Conservation (phyloP, 2,113 vertebrate species). For the Rhinopomastus cyanomelas region DNA sequence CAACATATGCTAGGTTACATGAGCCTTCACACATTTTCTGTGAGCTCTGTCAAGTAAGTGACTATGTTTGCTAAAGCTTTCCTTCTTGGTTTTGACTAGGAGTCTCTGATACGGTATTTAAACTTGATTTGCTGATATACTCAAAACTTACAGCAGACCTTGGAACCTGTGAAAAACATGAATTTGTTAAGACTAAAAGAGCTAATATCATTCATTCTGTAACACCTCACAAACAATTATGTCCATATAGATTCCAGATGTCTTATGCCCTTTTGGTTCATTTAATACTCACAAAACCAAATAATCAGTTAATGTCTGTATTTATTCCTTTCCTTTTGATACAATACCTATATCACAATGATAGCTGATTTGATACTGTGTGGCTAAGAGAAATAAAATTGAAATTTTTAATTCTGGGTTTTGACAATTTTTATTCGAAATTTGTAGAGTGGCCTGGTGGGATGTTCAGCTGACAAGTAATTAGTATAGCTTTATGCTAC, state of each 20-base stretch:
- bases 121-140: background rate
- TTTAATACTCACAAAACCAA: background rate
- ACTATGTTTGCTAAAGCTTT: background rate
- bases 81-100: background rate
- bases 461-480: background rate
- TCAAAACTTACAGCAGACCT: background rate
- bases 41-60: background rate
- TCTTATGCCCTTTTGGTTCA: background rate
- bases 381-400: background rate
- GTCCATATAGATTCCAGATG: background rate
- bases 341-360: background rate
- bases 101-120: background rate
- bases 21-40: background rate
- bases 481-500: background rate
- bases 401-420: background rate
- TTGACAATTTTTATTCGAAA: background rate
- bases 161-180: background rate
- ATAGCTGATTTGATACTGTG: background rate
- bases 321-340: background rate
- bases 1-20: background rate
- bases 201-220: background rate
- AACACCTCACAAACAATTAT: background rate
- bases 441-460: background rate
- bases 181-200: background rate
- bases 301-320: background rate